Conservation (phyloP, 1,140 invertebrate species). For the Solen grandis region DNA sequence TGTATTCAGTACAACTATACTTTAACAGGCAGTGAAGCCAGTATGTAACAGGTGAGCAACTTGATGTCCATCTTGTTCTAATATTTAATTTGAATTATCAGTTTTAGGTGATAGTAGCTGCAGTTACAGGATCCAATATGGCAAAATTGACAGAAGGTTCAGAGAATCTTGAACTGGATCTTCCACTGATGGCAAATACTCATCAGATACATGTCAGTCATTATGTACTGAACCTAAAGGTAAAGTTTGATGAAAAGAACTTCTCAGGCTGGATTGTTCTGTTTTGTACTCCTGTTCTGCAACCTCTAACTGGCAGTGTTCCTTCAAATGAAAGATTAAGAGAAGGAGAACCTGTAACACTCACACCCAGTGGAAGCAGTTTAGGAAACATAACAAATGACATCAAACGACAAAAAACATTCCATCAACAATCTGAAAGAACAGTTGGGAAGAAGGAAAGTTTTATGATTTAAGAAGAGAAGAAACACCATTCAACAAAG, state of each 20-base stretch:
- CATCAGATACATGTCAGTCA: conserved; percentile 71
- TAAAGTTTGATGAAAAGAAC: conserved; percentile 62
- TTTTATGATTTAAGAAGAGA: not conserved
- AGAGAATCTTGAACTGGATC: conserved; percentile 69
- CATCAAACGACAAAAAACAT: not conserved
- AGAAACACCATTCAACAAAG: not conserved
- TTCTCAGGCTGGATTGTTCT: conserved; percentile 68
- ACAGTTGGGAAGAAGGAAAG: not conserved
- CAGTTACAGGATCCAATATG: no score
- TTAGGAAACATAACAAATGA: not conserved
- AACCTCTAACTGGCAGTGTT: not conserved
- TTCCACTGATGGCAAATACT: conserved; percentile 77
- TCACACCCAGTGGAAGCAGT: not conserved
- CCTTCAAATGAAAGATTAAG: not conserved
- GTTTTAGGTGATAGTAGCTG: no score
- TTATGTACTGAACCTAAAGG: conserved; percentile 71
- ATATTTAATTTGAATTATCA: no score
- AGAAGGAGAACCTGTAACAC: not conserved
- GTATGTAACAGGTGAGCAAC: no score
- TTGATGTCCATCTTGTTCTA: no score
- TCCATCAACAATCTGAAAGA: not conserved
- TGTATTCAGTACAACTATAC: no score
- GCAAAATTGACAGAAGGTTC: no score
- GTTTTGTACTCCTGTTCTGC: conserved; percentile 19
- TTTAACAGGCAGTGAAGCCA: no score